Conservation (phyloP, 2,797 vertebrate species). For the Coregonus ussuriensis region DNA sequence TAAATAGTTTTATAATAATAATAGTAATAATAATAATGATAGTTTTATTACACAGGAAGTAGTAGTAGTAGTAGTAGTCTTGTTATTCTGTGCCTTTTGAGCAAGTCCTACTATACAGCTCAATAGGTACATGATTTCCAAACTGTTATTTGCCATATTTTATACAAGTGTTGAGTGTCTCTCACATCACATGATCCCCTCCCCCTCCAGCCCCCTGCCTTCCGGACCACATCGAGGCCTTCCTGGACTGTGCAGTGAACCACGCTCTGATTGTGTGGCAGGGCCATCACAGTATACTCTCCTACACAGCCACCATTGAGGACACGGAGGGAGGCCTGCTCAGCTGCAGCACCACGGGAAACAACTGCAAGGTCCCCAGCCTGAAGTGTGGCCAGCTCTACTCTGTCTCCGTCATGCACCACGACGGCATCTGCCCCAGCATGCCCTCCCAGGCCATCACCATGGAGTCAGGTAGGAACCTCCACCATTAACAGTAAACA, state of each 20-base stretch:
- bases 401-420: slow-evolving; percentile 57
- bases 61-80: too few relatives aligned
- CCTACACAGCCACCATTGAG: slow-evolving; percentile 67
- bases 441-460: slow-evolving; percentile 57
- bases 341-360: slow-evolving; percentile 67
- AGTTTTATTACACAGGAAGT: too few relatives aligned
- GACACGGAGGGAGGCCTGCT: slow-evolving; percentile 59
- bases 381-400: slow-evolving; percentile 71
- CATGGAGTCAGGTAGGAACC: slow-evolving; percentile 70
- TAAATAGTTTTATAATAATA: too few relatives aligned
- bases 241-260: slow-evolving; percentile 70
- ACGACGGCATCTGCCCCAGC: slow-evolving; percentile 67
- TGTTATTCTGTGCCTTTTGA: not conserved
- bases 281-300: slow-evolving; percentile 36
- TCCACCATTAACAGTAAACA: not conserved
- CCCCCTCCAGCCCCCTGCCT: slow-evolving; percentile 66
- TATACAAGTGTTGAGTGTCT: not conserved
- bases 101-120: not conserved
- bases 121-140: not conserved
- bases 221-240: slow-evolving; percentile 52
- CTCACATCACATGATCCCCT: not conserved
- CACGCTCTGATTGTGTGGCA: slow-evolving; percentile 71
- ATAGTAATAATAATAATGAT: too few relatives aligned
- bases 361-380: slow-evolving; percentile 63
- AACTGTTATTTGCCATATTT: not conserved